Evolutionary conservation across 2,113 vertebrate species (phyloP), one percentile per base, ranked within the genome.

Genomic region (Calcarius ornatus): DNA sequence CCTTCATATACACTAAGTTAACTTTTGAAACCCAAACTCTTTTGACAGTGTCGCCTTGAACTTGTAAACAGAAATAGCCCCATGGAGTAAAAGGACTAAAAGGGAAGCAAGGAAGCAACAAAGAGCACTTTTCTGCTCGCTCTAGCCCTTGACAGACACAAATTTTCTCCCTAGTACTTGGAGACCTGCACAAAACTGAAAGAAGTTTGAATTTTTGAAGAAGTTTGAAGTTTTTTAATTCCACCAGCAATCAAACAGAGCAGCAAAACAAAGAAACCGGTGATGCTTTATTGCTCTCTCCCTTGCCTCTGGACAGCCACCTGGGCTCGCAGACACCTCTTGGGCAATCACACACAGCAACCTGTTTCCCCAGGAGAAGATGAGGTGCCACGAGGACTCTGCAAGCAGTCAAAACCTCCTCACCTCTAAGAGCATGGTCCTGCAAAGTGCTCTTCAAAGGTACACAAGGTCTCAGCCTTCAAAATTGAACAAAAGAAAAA

Each of bases 321-420:
- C 27, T 30, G 48, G 40, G 24, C n/a, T 71, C 57, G 47, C 2
- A 7, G 81, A 37, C 3, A 8, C 28, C 15, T 68, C 48, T 11
- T 63, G 37, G 17, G 22, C 48, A 64, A 15, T 15, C 56, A 51
- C 3, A 16, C 13, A 11, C 27, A 72, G 37, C 19, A 92, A 80
- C 13, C 35, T 64, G 23, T 19, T 61, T 72, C 23, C 37, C 33
- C 48, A 56, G 19, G 8, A 56, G 37, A 91, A 53, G 51, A 73
- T 2, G 1, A 79, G 38, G 61, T 71, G 38, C 27, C 48, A 63
- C 0, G 0, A 9, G 15, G 25, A 54, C 47, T 38, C 61, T 28
- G 28, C 19, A 95, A 73, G n/a, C 37, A 90, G 19, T 15, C 47
- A 54, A 78, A 48, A 28, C 18, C 6, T 10, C 51, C 20, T 9